Evolutionary conservation across 2,113 vertebrate species (phyloP).

Genomic region (Herpailurus yagouaroundi): DNA sequence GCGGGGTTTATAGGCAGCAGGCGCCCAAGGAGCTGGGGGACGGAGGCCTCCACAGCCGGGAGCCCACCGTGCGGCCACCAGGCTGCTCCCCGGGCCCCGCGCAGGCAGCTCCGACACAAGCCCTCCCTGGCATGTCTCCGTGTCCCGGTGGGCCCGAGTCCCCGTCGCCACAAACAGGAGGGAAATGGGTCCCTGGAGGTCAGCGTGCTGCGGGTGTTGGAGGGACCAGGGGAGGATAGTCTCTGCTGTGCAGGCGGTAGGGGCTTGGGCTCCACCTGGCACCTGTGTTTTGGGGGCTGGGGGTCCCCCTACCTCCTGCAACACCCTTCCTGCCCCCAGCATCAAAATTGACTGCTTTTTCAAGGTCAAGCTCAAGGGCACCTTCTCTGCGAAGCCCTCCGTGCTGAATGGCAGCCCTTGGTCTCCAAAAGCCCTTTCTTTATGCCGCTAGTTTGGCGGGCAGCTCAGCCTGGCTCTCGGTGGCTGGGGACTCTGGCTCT

Average conservation of each 20-base stretch:
- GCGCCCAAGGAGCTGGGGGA: background rate
- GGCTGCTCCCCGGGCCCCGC: too few relatives aligned
- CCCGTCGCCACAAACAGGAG: background rate
- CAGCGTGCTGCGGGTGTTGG: background rate
- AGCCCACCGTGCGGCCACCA: rapidly evolving
- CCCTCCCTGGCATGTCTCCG: rapidly evolving
- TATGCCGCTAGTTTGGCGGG: background rate
- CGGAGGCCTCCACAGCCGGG: rapidly evolving
- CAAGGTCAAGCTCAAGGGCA: background rate
- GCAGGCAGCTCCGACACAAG: rapidly evolving
- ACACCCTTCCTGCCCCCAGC: too few relatives aligned
- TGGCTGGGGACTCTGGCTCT: background rate
- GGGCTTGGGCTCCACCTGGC: background rate
- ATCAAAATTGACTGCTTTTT: background rate
- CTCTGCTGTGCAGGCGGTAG: rapidly evolving
- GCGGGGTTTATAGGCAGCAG: rapidly evolving
- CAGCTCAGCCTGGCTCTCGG: background rate
- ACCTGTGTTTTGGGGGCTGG: background rate
- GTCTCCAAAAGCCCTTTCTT: background rate
- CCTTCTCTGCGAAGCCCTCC: background rate
- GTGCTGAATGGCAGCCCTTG: rapidly evolving
- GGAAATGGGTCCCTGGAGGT: background rate
- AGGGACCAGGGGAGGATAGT: rapidly evolving
- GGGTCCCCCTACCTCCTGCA: background rate
- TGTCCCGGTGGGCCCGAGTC: background rate